These are phyloP conservation scores for Sebastes oblongus DNA, from an alignment of 2,797 vertebrate genomes.

Conservation along the genomic window DNA sequence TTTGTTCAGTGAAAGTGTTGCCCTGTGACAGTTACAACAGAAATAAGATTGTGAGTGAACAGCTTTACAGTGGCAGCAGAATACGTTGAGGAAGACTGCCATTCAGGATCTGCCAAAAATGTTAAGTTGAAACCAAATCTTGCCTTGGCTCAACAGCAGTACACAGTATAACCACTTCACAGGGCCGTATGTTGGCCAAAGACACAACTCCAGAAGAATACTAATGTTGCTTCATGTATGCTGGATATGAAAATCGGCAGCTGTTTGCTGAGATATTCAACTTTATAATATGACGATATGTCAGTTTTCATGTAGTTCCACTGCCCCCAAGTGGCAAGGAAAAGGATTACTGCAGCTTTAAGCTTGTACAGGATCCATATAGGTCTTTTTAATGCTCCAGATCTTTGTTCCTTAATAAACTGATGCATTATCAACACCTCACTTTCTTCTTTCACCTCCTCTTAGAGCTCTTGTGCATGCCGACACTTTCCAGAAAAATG, in stretches of 20 bases:
- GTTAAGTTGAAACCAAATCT: neutral
- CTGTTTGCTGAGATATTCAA: neutral
- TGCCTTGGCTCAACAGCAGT: neutral
- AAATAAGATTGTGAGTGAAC: neutral
- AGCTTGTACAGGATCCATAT: neutral
- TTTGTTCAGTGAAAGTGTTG: neutral
- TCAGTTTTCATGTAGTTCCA: neutral
- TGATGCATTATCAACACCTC: neutral
- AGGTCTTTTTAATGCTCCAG: neutral
- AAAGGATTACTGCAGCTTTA: neutral
- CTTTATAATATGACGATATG: neutral
- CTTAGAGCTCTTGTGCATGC: neutral
- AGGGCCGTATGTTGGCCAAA: neutral
- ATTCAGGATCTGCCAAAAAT: neutral
- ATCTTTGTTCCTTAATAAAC: neutral
- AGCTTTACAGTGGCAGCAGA: neutral
- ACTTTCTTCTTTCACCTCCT: neutral
- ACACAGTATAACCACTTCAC: neutral
- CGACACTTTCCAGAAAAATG: neutral
- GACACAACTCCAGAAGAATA: neutral
- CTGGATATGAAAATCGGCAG: neutral
- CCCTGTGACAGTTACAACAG: neutral
- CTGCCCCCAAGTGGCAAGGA: neutral
- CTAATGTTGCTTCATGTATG: neutral
- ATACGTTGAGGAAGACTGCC: neutral